Conservation (phyloP, 2,888 invertebrate species). For the Sphecodes monilicornis region DNA sequence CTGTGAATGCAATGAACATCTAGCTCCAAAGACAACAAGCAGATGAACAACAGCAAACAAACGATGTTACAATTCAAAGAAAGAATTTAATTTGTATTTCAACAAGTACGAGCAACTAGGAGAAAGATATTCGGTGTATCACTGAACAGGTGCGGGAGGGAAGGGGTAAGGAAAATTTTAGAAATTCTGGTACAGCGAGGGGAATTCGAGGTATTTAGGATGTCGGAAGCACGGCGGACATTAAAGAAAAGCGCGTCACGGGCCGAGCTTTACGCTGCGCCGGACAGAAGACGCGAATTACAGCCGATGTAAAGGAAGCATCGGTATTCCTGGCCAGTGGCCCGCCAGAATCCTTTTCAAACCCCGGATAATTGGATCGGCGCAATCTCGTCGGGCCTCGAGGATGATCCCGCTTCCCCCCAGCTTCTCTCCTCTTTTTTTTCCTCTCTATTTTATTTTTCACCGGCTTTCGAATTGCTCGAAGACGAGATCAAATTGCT, state of each 20-base stretch:
- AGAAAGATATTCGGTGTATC: neutral
- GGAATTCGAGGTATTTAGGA: neutral
- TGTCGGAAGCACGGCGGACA: neutral
- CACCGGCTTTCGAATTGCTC: slow-evolving; percentile 15
- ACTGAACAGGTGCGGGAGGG: neutral
- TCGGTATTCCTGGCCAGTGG: slow-evolving; percentile 26
- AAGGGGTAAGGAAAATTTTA: neutral
- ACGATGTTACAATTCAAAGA: too few species aligned
- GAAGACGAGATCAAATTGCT: slow-evolving; percentile 34
- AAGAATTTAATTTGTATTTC: neutral
- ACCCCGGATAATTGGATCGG: slow-evolving; percentile 48
- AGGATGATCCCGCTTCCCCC: slow-evolving; percentile 24
- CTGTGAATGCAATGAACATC: too few species aligned
- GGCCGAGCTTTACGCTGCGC: neutral
- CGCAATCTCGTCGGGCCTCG: slow-evolving; percentile 41
- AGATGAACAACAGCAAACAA: too few species aligned
- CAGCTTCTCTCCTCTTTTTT: neutral
- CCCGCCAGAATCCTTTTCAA: slow-evolving; percentile 30
- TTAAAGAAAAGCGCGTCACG: slow-evolving; percentile 17
- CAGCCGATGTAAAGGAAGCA: slow-evolving; percentile 22
- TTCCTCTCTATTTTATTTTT: neutral
- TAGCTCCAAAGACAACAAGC: too few species aligned
- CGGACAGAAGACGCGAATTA: slow-evolving; percentile 9
- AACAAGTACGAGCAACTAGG: neutral
- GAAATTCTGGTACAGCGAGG: neutral